Evolutionary conservation across 2,888 invertebrate genomes (phyloP), one percentile per base, ranked within the genome.

Genomic region (Aleiodes alternator): DNA sequence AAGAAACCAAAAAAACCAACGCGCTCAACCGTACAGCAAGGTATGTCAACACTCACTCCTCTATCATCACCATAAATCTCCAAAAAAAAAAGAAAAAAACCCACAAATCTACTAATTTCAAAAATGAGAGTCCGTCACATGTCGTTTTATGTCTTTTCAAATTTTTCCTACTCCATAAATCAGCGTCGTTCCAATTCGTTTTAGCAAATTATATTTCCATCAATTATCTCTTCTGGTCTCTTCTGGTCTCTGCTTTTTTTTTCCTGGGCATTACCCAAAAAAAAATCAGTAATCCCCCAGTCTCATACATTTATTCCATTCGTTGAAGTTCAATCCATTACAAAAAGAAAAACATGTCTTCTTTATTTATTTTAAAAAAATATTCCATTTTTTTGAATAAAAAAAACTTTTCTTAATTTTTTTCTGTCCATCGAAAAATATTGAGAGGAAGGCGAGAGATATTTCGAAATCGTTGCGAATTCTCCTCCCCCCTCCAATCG

Each of bases 1-100:
- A 3, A 80, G 86, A 0, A 72, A 50, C 38, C 81, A 87, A 81
- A 88, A 89, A 80, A 89, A 85, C 75, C 87, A 87, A 78, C 86
- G 89, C 12, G 78, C 85, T 8, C 88, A 89, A 75, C 89, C 89
- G 0, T 89, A 89, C 75, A 89, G 87, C 66, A 89, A 89, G 87
- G 89, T 89, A 88, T 69, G 57, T 64, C 23, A 64, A 16, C 48
- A 0, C 5, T 11, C 6, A 59, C 4, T 43, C 43, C 3, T 43
- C 9, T 59, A 59, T 34, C 34, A 12, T 11, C 14, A 59, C 34
- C 0, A 59, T 11, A 12, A 59, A 34, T n/a, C 34, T 59, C n/a
- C 59, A 59, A 43, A 23, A 23, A 23, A 23, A 23, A 59, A 43
- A 23, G 2, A 23, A 23, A 23, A 59, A 43, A 69, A 48, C 64